Percentiles rank a stretch among this genome's conserved stretches.
Conservation (phyloP, 2,797 vertebrate species). For the Clarias laeviceps region DNA sequence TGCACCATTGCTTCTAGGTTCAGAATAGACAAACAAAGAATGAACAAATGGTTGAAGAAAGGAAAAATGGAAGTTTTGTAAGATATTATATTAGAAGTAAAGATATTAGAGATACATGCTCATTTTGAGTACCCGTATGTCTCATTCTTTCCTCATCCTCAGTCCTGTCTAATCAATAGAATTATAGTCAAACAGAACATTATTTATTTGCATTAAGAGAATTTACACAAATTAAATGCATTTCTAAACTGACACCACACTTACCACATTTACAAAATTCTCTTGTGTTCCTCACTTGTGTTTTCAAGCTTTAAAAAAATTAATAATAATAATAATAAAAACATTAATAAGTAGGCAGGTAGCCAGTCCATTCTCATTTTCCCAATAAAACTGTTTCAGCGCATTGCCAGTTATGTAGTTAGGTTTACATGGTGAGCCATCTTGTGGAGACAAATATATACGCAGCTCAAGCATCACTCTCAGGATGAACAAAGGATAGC, state of each 20-base stretch:
- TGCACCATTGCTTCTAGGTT: too few relatives aligned
- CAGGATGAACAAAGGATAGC: too few relatives aligned
- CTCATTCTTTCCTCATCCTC: background rate
- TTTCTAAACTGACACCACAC: background rate
- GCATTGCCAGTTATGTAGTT: background rate
- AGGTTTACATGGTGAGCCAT: conserved; percentile 24
- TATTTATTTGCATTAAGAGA: background rate
- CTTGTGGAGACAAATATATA: conserved; percentile 38
- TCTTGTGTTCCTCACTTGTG: background rate
- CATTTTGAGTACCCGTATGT: background rate
- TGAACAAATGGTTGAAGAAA: background rate
- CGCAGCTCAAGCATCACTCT: background rate
- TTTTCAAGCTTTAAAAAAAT: background rate
- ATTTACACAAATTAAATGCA: background rate
- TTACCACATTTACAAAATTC: background rate
- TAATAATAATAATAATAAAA: background rate
- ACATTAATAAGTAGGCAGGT: background rate
- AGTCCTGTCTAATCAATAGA: background rate
- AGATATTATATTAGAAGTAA: too few relatives aligned
- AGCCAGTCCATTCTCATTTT: background rate
- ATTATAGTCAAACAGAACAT: background rate
- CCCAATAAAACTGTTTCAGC: too few relatives aligned
- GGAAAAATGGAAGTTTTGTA: background rate
- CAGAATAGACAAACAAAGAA: background rate
- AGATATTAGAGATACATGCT: background rate